These are phyloP conservation scores for Blomia tropicalis DNA, from an alignment of 2,888 invertebrate genomes.

Conservation along the genomic window DNA sequence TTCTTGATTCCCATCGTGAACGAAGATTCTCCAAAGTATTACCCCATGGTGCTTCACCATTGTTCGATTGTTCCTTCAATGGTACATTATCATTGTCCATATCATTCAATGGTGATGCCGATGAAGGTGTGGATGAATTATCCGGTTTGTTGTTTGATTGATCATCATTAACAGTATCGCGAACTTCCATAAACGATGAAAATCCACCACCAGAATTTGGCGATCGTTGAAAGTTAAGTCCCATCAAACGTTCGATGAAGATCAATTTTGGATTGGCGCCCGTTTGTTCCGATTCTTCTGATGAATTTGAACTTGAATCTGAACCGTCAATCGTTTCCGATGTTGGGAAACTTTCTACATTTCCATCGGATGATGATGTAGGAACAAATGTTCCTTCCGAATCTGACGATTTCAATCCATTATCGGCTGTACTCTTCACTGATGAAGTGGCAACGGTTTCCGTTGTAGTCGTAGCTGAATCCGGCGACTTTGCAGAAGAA, in stretches of 20 bases:
- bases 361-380: not conserved
- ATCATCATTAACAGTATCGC: not conserved
- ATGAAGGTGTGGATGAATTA: not conserved
- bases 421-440: not conserved
- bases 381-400: not conserved
- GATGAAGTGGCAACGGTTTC: not conserved
- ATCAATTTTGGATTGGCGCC: slow-evolving; percentile 23
- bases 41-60: not conserved
- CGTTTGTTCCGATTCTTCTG: slow-evolving; percentile 4
- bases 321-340: slow-evolving; percentile 6
- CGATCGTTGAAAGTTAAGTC: slow-evolving; percentile 21
- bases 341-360: no score
- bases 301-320: not conserved
- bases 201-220: not conserved
- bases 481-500: not conserved
- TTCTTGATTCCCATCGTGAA: not conserved
- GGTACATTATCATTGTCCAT: not conserved
- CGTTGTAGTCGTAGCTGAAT: slow-evolving; percentile 2
- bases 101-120: not conserved
- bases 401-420: not conserved
- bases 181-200: slow-evolving; percentile 2
- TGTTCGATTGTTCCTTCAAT: not conserved
- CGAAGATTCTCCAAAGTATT: slow-evolving; percentile 6
- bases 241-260: slow-evolving; percentile 27
- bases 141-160: not conserved